Evolutionary conservation across 2,888 invertebrate species (phyloP), one percentile per base, ranked within the genome.

Genomic region (Stegana nigrithorax): DNA sequence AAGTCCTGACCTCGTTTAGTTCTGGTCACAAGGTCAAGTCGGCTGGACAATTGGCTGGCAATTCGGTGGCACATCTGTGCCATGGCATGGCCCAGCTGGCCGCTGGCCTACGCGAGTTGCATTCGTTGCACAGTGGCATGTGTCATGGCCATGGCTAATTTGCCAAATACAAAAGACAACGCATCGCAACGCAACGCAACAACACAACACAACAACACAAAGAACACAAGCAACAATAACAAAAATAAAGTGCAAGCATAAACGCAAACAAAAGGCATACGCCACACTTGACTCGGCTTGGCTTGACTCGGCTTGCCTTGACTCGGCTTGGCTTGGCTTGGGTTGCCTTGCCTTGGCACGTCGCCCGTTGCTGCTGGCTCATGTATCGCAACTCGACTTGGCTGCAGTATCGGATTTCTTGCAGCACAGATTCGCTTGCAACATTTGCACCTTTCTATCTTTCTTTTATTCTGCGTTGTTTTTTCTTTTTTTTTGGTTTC

Each of bases 21-120:
- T 81, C 73, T 76, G 78, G 80, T 75, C 58, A 65, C 77, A 79
- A 81, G 81, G 81, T 73, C 73, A 75, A 71, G 66, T 62, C n/a
- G n/a, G n/a, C n/a, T n/a, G n/a, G n/a, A n/a, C n/a, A n/a, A n/a
- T n/a, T n/a, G n/a, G n/a, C n/a, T 67, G 39, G 14, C 32, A 42
- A 56, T 36, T 32, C 36, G 14, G 29, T 42, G 21, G 67, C 59
- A 50, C 80, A 80, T 72, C 73, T 81, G 81, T 64, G 59, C 26
- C 57, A n/a, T 68, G 67, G 42, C 36, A 42, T n/a, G 19, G 44
- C 56, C 51, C n/a, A 26, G n/a, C n/a, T n/a, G n/a, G 50, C 36
- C 29, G 42, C 44, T 29, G 50, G 65, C 8, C 63, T 65, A 71
- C 27, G 27, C 14, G 36, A 62, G 44, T n/a, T 17, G 44, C 44